Base-by-base conservation (phyloP, 2,888 invertebrate species). In the Phasia obesa region DNA sequence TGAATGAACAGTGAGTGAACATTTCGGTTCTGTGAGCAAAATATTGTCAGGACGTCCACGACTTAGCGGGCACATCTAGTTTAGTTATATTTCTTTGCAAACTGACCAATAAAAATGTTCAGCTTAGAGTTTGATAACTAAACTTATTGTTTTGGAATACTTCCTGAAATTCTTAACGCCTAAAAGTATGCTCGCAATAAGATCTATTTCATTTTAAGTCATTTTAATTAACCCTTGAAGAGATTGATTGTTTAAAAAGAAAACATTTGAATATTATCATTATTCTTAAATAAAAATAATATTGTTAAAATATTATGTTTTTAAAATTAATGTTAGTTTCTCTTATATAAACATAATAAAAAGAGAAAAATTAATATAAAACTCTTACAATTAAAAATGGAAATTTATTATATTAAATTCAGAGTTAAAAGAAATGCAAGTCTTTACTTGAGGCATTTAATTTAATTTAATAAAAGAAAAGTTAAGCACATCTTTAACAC, bases 401-500 rank as follows among this genome's bases (percentile, higher is more conserved):
- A 71, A 70, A 64, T 64, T 62, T 57, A 49, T 19, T 21, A 35
- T 51, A 42, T 21, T 15, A 13, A 53, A 38, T 9, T 25, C 21
- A 55, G 55, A 53, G 17, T n/a, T 47, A 35, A 47, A 47, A 64
- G 25, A n/a, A 42, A 62, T 53, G 49, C 38, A 25, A 15, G 35
- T 35, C 6, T n/a, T 13, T 31, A 23, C 44, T 19, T 6, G 1
- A 35, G 35, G 11, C 11, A 35, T 44, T 55, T 60, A 60, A 57
- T 9, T 19, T 5, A 57, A 55, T 27, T 3, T 6, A 25, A 57
- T 0, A 11, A 53, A 55, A 42, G 11, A 59, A 42, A 67, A 67
- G 38, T 53, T 69, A 76, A 76, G 60, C 51, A 77, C 25, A 69
- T 53, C 35, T 69, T 69, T 75, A 75, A 75, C 9, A 49, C 49